phyloP scores from a whole-genome alignment of 2,888 invertebrate species.

The Callinectes sapidus region DNA sequence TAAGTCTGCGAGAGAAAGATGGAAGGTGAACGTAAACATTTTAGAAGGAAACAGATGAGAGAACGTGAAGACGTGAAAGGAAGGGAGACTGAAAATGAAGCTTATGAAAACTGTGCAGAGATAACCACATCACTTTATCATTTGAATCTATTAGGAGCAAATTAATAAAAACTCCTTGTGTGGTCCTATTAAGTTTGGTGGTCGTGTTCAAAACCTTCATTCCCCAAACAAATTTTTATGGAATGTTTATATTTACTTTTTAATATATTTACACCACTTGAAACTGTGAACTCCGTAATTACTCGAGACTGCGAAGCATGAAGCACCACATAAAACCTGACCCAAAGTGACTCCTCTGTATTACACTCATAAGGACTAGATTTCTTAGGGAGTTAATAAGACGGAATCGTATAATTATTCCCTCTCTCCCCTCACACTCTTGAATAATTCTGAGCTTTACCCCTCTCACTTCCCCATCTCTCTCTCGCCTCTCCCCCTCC shows the following conservation, averaged over 20 bases:
- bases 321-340: not conserved
- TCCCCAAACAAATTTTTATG: not conserved
- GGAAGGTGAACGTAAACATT: not conserved
- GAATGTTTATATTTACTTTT: not conserved
- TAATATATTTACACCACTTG: not conserved
- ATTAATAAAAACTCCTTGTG: not conserved
- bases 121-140: not conserved
- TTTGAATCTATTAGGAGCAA: not conserved
- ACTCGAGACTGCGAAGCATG: not conserved
- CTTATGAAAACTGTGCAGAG: not conserved
- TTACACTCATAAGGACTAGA: not conserved
- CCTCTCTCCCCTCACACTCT: not conserved
- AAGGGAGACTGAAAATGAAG: not conserved
- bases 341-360: not conserved
- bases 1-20: not conserved
- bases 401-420: not conserved
- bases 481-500: not conserved
- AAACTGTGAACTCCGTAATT: not conserved
- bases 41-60: not conserved
- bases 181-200: not conserved
- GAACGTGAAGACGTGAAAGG: not conserved
- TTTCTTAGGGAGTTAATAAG: not conserved
- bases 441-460: not conserved
- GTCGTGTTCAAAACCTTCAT: not conserved
- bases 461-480: not conserved